phyloP scores from a whole-genome alignment of 2,113 vertebrate species.

The Microcebus tavaratra region DNA sequence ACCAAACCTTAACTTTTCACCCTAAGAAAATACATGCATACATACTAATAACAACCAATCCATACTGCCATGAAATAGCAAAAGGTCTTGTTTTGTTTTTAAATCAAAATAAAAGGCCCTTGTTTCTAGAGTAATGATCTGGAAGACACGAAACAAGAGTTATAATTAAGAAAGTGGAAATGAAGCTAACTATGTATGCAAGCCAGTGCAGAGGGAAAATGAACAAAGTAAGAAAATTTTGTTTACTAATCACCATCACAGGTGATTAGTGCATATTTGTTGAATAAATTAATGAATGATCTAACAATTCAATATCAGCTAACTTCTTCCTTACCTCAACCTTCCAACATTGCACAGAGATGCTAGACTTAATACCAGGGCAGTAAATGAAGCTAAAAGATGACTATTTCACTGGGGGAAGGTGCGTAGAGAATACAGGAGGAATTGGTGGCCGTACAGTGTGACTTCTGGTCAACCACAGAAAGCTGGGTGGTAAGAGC shows the following conservation, averaged over 20 bases:
- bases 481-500: not conserved
- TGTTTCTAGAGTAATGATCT: not conserved
- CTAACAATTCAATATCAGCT: not conserved
- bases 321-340: not conserved
- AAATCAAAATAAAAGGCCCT: not conserved
- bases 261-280: too few species aligned
- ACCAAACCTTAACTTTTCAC: not conserved
- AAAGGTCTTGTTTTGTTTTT: not conserved
- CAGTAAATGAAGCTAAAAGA: not conserved
- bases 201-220: not conserved
- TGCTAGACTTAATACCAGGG: not conserved
- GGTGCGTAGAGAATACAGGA: not conserved
- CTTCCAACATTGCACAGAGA: not conserved
- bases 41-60: not conserved
- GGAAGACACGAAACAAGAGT: not conserved
- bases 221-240: not conserved
- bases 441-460: not conserved
- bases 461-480: not conserved
- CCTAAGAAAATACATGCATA: not conserved
- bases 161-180: not conserved
- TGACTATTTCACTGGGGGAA: not conserved
- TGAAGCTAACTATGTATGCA: not conserved
- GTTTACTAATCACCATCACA: not conserved
- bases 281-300: not conserved
- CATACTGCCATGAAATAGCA: not conserved